phyloP scores from a whole-genome alignment of 2,113 vertebrate species.

The Mesembrinibis cayennensis region DNA sequence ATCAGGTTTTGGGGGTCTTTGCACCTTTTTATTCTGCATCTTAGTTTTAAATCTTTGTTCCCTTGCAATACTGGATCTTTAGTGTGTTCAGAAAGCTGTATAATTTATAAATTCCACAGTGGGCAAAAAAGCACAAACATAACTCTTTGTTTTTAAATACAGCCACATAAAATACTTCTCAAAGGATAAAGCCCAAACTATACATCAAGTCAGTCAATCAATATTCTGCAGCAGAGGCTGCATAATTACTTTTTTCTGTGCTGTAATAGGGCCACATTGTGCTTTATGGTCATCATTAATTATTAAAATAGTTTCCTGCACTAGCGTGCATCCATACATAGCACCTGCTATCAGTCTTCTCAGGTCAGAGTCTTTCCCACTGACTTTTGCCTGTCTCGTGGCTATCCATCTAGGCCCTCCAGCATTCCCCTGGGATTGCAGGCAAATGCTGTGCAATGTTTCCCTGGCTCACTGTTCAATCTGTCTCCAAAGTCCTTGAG shows the following conservation, averaged over 20 bases:
- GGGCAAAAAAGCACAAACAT: background rate
- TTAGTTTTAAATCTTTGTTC: background rate
- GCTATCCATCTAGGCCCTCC: background rate
- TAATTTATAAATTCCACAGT: background rate
- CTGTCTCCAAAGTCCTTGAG: conserved; percentile 8
- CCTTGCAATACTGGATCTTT: background rate
- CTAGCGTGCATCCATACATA: conserved; percentile 20
- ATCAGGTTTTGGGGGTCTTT: background rate
- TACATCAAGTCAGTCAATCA: background rate
- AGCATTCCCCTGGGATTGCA: background rate
- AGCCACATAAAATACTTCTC: background rate
- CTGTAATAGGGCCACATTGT: background rate
- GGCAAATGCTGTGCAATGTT: background rate
- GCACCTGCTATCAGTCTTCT: background rate
- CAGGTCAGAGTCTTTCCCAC: conserved; percentile 6
- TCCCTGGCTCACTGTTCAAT: background rate
- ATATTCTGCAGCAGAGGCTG: background rate
- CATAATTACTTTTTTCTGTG: conserved; percentile 3
- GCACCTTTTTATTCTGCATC: background rate
- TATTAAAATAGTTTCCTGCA: conserved; percentile 50
- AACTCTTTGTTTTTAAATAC: background rate
- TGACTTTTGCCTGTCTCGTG: background rate
- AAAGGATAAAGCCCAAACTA: background rate
- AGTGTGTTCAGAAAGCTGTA: background rate
- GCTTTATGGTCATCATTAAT: conserved; percentile 21